phyloP scores from a whole-genome alignment of 1,140 invertebrate species.

The Periplaneta americana region DNA sequence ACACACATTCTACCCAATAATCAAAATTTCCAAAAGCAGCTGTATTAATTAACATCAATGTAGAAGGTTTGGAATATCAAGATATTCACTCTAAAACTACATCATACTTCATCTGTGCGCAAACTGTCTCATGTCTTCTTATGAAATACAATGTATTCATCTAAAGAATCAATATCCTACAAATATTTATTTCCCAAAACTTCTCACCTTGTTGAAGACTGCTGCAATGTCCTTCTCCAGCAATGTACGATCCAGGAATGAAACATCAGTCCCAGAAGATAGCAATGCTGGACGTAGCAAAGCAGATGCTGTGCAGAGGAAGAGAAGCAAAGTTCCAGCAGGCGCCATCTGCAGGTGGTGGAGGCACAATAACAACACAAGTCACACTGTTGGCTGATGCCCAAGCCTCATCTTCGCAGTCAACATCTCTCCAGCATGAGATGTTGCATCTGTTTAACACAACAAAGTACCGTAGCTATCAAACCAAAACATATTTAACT shows the following conservation, averaged over 20 bases:
- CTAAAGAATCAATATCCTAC: too few species aligned
- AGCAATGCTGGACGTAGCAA: background rate
- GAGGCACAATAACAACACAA: background rate
- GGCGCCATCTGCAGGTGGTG: background rate
- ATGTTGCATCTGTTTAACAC: background rate
- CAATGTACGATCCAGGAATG: conserved; percentile 20
- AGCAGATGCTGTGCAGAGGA: background rate
- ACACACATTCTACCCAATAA: too few species aligned
- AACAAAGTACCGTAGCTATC: too few species aligned
- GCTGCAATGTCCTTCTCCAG: conserved; percentile 57
- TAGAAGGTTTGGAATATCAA: too few species aligned
- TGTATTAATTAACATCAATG: too few species aligned
- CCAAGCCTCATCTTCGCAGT: background rate
- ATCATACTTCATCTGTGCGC: too few species aligned
- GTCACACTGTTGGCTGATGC: background rate
- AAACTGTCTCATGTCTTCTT: too few species aligned
- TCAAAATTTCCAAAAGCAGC: too few species aligned
- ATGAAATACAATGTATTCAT: too few species aligned
- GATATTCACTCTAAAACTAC: too few species aligned
- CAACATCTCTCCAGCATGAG: background rate
- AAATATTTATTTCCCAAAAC: too few species aligned
- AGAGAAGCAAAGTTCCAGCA: background rate
- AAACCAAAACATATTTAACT: too few species aligned
- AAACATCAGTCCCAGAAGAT: conserved; percentile 6
- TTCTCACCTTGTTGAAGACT: conserved; percentile 60